Base-by-base conservation (phyloP, 2,888 invertebrate genomes). In the Drosophila nr. perissopoda region DNA sequence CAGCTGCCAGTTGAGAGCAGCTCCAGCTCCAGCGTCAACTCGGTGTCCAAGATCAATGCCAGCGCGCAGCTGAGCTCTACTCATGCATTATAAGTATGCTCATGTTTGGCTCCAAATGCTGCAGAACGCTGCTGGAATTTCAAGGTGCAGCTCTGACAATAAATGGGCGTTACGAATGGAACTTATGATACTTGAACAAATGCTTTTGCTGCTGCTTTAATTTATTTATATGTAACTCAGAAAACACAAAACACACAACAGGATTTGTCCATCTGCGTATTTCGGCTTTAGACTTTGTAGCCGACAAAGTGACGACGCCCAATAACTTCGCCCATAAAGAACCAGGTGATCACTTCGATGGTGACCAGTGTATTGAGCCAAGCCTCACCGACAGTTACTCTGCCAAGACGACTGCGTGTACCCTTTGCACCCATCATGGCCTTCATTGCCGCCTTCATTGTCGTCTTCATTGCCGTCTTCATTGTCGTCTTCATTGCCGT, bases 1-100 rank as follows among this genome's bases (percentile, higher is more conserved):
- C 69, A 72, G 60, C 57, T 57, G 57, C n/a, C 42, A 52, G 48
- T 36, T 33, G 40, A 62, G 54, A 25, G 34, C 4, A 38, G 40
- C 25, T 4, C 38, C 73, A 63, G 68, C 66, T 54, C 60, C 4
- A 46, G 25, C 46, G 2, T 8, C 25, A 25, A 8, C 25, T 46
- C 62, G 57, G 56, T 74, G 49, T 68, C 82, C 87, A 87, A 87
- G 87, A 87, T 87, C 87, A 87, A 89, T 87, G 87, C 91, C 87
- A 87, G 70, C 36, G 33, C 57, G 27, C 57, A 64, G 65, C 62
- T 51, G 34, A 54, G 73, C 56, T 29, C 38, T 3, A 56, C 70
- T 73, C 76, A 56, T 69, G 70, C 74, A 81, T 60, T 74, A 65
- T 70, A 51, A 59, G 51, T 49, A 52, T 79, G 77, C 59, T 66